A percentile compares a stretch with the other conserved stretches of the same genome.
Evolutionary conservation across 2,113 vertebrate genomes (phyloP).

Genomic region (Indicator maculatus): DNA sequence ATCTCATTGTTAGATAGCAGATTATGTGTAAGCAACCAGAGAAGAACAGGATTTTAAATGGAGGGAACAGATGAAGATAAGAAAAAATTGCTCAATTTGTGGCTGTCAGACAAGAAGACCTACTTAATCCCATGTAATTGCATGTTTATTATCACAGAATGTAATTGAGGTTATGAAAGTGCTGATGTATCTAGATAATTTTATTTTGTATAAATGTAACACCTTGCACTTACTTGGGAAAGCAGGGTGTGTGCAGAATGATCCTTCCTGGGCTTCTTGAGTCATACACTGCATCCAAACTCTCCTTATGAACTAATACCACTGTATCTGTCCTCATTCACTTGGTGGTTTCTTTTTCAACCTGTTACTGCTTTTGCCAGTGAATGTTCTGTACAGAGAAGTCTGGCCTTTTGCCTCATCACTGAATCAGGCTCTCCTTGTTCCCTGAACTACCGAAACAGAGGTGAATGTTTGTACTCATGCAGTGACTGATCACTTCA

Average conservation of each 20-base stretch:
- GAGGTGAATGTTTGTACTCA: neutral
- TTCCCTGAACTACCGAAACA: neutral
- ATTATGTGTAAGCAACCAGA: neutral
- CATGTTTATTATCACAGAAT: neutral
- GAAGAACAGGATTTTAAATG: neutral
- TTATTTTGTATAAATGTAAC: neutral
- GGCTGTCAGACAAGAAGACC: neutral
- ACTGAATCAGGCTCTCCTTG: neutral
- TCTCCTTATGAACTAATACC: neutral
- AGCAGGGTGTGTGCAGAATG: neutral
- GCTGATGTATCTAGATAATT: neutral
- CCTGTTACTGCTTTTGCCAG: neutral
- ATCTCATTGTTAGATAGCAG: neutral
- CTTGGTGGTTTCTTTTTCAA: neutral
- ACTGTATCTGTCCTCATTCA: neutral
- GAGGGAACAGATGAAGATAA: neutral
- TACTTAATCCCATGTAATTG: neutral
- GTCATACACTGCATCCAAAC: neutral
- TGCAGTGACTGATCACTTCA: neutral
- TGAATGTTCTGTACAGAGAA: neutral
- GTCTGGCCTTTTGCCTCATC: neutral
- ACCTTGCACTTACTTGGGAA: neutral
- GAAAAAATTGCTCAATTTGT: neutral
- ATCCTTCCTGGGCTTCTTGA: neutral
- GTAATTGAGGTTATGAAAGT: constrained; percentile 4